These are phyloP conservation scores for Halcyon chelicuti DNA, from an alignment of 2,797 vertebrate genomes.

Conservation along the genomic window DNA sequence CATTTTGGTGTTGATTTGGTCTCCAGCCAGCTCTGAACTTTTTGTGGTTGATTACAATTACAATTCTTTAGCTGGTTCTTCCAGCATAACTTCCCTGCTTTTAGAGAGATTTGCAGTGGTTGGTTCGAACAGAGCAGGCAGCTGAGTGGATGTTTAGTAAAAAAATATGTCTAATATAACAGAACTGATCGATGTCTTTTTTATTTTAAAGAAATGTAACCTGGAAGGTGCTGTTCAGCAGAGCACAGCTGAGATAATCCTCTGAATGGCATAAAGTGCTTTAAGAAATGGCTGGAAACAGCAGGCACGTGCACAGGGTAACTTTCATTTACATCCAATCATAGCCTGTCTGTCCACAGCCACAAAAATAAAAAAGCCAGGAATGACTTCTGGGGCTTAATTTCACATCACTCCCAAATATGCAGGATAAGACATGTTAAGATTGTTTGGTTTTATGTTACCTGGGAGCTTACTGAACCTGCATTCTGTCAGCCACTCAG, in stretches of 20 bases:
- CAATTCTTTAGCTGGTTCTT: not conserved
- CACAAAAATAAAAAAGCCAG: not conserved
- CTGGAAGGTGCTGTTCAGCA: not conserved
- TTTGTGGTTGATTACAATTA: not conserved
- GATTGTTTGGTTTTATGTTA: not conserved
- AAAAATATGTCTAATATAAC: not conserved
- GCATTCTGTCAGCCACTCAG: not conserved
- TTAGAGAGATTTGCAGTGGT: not conserved
- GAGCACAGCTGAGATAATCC: not conserved
- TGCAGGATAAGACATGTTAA: not conserved
- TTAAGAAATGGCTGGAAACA: not conserved
- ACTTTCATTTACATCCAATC: not conserved
- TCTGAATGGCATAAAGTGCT: not conserved
- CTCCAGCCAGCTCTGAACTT: not conserved
- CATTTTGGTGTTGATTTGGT: not conserved
- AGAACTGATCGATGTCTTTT: not conserved
- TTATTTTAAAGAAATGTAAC: not conserved
- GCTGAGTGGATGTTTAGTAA: not conserved
- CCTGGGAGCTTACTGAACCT: not conserved
- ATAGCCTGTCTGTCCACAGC: not conserved
- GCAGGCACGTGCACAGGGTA: rapidly evolving
- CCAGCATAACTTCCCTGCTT: not conserved
- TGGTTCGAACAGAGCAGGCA: not conserved
- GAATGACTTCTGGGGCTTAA: not conserved
- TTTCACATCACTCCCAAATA: not conserved